Evolutionary conservation across 2,888 invertebrate species (phyloP), one percentile per base, ranked within the genome.

Genomic region (Synergus gifuensis): DNA sequence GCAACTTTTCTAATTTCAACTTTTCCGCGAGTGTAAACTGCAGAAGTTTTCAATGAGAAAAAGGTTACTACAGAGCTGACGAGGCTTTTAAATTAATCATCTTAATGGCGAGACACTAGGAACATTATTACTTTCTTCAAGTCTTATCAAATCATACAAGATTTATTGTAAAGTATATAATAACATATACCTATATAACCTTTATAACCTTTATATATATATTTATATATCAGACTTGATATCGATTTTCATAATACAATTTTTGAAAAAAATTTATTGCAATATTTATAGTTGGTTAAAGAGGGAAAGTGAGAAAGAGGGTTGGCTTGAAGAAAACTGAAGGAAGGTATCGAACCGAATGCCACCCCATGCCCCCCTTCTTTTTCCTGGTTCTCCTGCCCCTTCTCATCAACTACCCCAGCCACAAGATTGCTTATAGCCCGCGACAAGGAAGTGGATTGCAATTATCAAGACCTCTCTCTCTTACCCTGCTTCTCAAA

Each of bases 401-500:
- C 84, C 85, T 81, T 76, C 86, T 87, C 87, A 86, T 88, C 89
- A 87, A 85, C 84, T 84, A 86, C 86, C 83, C 81, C 85, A 80
- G 78, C 77, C 84, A 79, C 85, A 82, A 80, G 82, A 84, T 87
- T 88, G 86, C 86, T 86, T 86, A 88, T 87, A 87, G 83, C 83
- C 85, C 86, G 81, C 84, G 84, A 86, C 86, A 85, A 89, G 89
- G 87, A 89, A 90, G 89, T 90, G 88, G 88, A 89, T 90, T 89
- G 91, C 91, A 91, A 91, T 91, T 91, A 91, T 91, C 90, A 90
- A 90, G 90, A 89, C 87, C 88, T 86, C 86, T 84, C 87, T 84
- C 84, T 81, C 85, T 79, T 81, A 78, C 79, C 73, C 79, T 82
- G 82, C 82, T 78, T 76, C 80, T 77, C 78, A 80, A 76, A 60